These are phyloP conservation scores for Rhopalosiphum maidis DNA, from an alignment of 1,140 invertebrate species.

Conservation along the genomic window DNA sequence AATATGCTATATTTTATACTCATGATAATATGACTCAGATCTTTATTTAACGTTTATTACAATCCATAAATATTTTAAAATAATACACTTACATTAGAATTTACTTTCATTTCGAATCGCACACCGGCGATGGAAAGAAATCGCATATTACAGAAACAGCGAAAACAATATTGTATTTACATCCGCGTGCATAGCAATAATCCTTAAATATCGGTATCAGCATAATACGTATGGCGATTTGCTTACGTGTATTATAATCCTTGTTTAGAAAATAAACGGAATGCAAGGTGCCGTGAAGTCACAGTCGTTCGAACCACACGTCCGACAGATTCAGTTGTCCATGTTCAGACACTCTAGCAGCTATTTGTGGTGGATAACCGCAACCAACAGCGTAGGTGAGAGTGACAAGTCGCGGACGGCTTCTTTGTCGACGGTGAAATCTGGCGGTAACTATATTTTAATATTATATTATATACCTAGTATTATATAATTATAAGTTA, in stretches of 20 bases:
- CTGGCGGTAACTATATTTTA: not conserved
- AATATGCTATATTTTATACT: not conserved
- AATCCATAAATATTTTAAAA: no score
- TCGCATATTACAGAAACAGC: not conserved
- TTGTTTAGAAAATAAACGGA: slow-evolving; percentile 58
- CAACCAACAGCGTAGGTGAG: slow-evolving; percentile 63
- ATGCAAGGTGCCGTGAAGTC: slow-evolving; percentile 59
- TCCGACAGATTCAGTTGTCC: slow-evolving; percentile 62
- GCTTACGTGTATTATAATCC: slow-evolving; percentile 59
- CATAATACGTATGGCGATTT: not conserved
- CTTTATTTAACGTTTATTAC: not conserved
- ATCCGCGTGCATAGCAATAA: not conserved
- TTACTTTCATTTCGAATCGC: no score
- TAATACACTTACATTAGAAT: not conserved
- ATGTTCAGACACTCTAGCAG: slow-evolving; percentile 63
- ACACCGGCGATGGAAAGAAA: no score
- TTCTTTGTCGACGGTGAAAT: slow-evolving; percentile 5
- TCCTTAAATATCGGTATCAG: not conserved
- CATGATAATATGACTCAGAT: not conserved
- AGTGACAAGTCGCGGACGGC: slow-evolving; percentile 61
- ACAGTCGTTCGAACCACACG: slow-evolving; percentile 60
- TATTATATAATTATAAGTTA: not conserved
- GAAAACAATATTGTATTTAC: not conserved
- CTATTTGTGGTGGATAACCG: slow-evolving; percentile 66
- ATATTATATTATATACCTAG: not conserved